Evolutionary conservation across 2,888 invertebrate species (phyloP).

Genomic region (Nemapogon koenigi): DNA sequence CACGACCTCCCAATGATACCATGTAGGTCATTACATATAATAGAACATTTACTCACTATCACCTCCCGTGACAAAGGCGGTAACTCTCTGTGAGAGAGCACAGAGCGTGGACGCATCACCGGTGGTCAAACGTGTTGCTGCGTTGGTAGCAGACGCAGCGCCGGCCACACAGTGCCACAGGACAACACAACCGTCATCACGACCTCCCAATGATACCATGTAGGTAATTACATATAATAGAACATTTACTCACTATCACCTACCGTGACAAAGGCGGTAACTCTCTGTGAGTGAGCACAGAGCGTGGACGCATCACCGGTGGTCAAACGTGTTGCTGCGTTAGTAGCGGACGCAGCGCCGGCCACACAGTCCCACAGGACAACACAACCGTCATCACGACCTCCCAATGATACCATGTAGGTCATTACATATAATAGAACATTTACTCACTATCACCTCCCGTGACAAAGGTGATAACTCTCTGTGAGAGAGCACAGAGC

Average conservation of each 20-base stretch:
- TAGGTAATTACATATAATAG: too few relatives aligned
- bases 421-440: too few relatives aligned
- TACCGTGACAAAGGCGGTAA: constrained; percentile 75
- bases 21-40: too few relatives aligned
- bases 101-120: constrained; percentile 71
- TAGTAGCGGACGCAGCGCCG: constrained; percentile 67
- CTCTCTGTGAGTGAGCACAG: constrained; percentile 57
- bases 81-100: constrained; percentile 60
- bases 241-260: constrained; percentile 65
- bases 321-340: constrained; percentile 68
- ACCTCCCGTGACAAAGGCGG: constrained; percentile 77
- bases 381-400: constrained; percentile 87
- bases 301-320: constrained; percentile 74
- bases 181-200: constrained; percentile 88
- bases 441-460: constrained; percentile 70
- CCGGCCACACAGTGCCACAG: constrained; percentile 78
- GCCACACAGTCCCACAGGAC: constrained; percentile 82
- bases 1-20: constrained; percentile 86
- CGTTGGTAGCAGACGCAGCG: constrained; percentile 67
- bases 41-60: constrained; percentile 58
- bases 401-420: constrained; percentile 86
- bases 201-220: constrained; percentile 85
- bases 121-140: constrained; percentile 70
- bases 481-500: constrained; percentile 56
- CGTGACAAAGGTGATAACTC: constrained; percentile 74